Evolutionary conservation across 2,797 vertebrate species (phyloP).

Genomic region (Eulemur albifrons): DNA sequence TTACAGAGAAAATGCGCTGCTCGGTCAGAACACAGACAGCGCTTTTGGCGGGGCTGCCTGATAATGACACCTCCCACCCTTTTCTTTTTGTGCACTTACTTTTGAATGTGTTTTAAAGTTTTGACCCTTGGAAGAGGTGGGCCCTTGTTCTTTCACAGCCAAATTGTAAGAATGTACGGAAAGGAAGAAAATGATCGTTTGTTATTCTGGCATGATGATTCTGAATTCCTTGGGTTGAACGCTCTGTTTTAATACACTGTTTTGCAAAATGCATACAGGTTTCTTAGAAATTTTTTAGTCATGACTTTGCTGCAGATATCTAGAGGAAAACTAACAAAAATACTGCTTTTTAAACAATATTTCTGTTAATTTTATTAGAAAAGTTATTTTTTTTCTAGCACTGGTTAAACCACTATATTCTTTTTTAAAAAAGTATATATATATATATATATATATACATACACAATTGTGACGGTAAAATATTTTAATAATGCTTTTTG

Average conservation of each 20-base stretch:
- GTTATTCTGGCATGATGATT: slow-evolving; percentile 60
- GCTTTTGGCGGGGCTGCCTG: slow-evolving; percentile 59
- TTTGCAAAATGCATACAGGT: background rate
- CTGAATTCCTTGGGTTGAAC: slow-evolving; percentile 37
- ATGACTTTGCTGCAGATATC: background rate
- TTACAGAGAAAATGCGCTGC: slow-evolving; percentile 56
- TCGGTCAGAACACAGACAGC: slow-evolving; percentile 69
- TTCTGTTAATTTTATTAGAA: background rate
- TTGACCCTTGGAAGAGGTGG: slow-evolving; percentile 74
- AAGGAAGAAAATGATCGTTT: slow-evolving; percentile 28
- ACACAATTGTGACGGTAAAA: background rate
- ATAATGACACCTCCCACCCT: background rate
- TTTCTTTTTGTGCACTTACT: slow-evolving; percentile 61
- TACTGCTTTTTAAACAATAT: background rate
- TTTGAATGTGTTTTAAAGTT: slow-evolving; percentile 64
- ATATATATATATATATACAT: background rate
- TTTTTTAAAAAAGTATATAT: background rate
- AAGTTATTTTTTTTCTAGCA: background rate
- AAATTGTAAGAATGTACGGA: slow-evolving; percentile 18
- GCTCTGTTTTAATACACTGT: background rate
- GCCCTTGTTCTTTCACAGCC: slow-evolving; percentile 60
- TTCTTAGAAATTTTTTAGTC: background rate
- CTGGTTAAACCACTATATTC: background rate
- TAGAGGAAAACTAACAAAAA: background rate
- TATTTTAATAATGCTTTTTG: background rate